These are phyloP conservation scores for Cephus nigrinus DNA, from an alignment of 2,888 invertebrate genomes.

Conservation along the genomic window DNA sequence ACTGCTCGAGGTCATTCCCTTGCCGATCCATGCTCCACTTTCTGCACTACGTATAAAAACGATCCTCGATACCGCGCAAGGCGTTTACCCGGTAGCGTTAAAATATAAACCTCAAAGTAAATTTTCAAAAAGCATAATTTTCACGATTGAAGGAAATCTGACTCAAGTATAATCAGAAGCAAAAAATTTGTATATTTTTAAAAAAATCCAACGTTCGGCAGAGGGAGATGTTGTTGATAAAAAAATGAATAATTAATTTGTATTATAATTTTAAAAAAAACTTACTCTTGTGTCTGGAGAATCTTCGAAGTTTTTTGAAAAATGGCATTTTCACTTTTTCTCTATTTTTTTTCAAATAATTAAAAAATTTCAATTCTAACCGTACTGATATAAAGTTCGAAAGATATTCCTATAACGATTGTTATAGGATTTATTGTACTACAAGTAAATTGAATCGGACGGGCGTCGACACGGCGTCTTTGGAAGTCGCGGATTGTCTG, in stretches of 20 bases:
- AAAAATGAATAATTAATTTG: too few species aligned
- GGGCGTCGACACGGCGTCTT: too few species aligned
- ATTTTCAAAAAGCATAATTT: too few species aligned
- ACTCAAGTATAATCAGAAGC: too few species aligned
- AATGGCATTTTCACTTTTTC: constrained; percentile 47
- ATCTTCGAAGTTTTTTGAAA: constrained; percentile 57
- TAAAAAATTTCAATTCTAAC: not conserved
- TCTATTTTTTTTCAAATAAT: not conserved
- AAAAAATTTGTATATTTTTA: too few species aligned
- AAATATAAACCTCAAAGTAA: too few species aligned
- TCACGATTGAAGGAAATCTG: too few species aligned
- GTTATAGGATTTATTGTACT: too few species aligned
- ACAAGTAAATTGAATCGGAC: too few species aligned
- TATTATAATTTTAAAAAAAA: constrained; percentile 10
- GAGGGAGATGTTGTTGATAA: too few species aligned
- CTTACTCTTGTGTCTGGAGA: constrained; percentile 59
- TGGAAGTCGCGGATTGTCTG: too few species aligned
- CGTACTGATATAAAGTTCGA: not conserved
- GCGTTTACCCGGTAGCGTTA: not conserved
- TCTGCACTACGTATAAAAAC: not conserved
- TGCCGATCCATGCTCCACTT: not conserved
- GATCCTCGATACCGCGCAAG: not conserved
- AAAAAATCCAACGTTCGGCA: too few species aligned
- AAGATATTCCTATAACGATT: not conserved
- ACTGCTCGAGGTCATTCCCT: not conserved